Evolutionary conservation across 2,113 vertebrate species (phyloP), one percentile per base, ranked within the genome.

Genomic region (Varanus salvator): DNA sequence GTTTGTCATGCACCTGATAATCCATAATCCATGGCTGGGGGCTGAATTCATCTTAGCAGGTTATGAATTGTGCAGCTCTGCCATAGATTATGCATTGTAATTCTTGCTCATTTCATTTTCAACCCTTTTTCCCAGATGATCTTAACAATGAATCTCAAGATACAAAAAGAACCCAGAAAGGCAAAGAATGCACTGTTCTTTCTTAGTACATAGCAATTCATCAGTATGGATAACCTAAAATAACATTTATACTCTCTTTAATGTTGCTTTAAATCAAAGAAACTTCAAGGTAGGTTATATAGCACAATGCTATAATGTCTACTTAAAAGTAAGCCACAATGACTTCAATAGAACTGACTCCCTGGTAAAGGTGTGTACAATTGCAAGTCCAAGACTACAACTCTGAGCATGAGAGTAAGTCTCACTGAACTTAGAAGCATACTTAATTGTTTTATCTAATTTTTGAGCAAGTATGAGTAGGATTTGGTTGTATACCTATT

Each of bases 201-300:
- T 83, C 38, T 82, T 83, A n/a, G 7, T 1, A 0, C 91, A 93
- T 57, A 38, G 29, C 86, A 89, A 92, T 11, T 3, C 87, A 89
- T n/a, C 38, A 64, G 29, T 7, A 6, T 52, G n/a, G 86, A 66
- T 48, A 76, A 31, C 3, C 75, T 1, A 76, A 90, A 92, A 85
- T 60, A 3, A 34, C 86, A 4, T 68, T 87, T 92, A 72, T 91
- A 86, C 64, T 1, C 15, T 64, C 54, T 21, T 14, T 27, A 86
- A 71, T 44, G 27, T 14, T 82, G 12, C 3, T 90, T 86, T 1
- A 76, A 78, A 91, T 54, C 7, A 44, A 85, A 92, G 87, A 7
- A 76, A 5, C 52, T 57, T 23, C 1, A 85, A 92, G 90, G 85
- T 29, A 0, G 5, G 25, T 83, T 66, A 19, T 64, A 8, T 21